Percentiles rank a stretch among this genome's conserved stretches.
Conservation (phyloP, 2,797 vertebrate genomes). For the Acanthornis magna region DNA sequence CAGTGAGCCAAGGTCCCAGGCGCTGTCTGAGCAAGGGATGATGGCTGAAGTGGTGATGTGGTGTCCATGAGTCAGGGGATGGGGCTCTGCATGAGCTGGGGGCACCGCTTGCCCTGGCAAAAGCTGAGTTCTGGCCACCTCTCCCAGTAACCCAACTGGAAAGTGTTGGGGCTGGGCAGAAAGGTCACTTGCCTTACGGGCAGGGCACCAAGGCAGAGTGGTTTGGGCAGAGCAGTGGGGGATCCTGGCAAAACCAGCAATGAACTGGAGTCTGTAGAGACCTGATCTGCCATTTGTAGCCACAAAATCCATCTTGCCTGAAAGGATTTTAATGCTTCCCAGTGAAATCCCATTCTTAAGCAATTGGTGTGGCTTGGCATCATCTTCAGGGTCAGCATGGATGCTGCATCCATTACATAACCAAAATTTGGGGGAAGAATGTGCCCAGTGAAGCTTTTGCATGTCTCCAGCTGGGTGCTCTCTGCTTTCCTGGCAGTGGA, state of each 20-base stretch:
- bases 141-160: neutral
- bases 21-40: neutral
- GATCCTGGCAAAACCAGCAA: neutral
- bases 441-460: neutral
- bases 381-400: neutral
- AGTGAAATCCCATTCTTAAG: neutral
- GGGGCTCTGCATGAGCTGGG: neutral
- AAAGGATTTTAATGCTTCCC: neutral
- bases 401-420: neutral
- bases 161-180: neutral
- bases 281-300: neutral
- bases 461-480: neutral
- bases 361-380: rapidly evolving
- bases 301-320: neutral
- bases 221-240: neutral
- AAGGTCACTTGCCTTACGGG: neutral
- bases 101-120: rapidly evolving
- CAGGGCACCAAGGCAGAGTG: neutral
- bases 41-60: neutral
- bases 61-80: neutral
- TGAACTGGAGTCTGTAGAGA: neutral
- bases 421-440: neutral
- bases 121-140: neutral
- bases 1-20: rapidly evolving
- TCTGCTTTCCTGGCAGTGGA: neutral